These are phyloP conservation scores for Vireo griseus DNA, from an alignment of 2,797 vertebrate species.

Conservation along the genomic window DNA sequence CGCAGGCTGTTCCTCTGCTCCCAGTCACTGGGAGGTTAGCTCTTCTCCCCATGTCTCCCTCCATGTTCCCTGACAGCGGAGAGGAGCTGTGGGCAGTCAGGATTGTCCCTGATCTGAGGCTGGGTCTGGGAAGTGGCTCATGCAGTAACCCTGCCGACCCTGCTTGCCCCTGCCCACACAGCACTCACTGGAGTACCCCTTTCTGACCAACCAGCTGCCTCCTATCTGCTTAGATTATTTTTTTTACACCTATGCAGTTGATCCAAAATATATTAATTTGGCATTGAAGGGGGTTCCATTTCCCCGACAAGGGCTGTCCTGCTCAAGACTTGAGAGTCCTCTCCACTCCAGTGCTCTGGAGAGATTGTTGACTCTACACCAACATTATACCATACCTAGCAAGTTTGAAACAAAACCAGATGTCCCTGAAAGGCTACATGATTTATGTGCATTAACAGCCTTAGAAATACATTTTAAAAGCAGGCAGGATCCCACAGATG, in stretches of 20 bases:
- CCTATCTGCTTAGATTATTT: neutral
- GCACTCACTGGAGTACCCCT: rapidly evolving
- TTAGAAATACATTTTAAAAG: constrained; percentile 8
- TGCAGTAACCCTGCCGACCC: rapidly evolving
- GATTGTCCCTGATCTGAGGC: neutral
- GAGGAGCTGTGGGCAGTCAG: rapidly evolving
- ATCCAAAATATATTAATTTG: neutral
- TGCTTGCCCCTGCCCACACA: neutral
- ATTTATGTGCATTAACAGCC: constrained; percentile 1
- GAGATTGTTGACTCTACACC: neutral
- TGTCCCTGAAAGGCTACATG: neutral
- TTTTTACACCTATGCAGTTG: neutral
- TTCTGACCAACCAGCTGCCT: neutral
- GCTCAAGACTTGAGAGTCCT: neutral
- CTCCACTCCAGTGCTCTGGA: neutral
- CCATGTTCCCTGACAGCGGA: rapidly evolving
- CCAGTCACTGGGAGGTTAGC: neutral
- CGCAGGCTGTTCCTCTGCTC: neutral
- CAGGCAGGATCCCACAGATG: neutral
- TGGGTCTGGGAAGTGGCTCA: neutral
- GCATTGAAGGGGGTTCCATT: neutral
- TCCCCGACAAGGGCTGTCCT: neutral
- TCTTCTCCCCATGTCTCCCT: neutral
- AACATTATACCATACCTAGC: neutral
- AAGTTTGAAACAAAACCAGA: constrained; percentile 11